Percentiles rank a stretch among this genome's conserved stretches.
Evolutionary conservation across 2,888 invertebrate genomes (phyloP).

Genomic region (Timema cristinae): DNA sequence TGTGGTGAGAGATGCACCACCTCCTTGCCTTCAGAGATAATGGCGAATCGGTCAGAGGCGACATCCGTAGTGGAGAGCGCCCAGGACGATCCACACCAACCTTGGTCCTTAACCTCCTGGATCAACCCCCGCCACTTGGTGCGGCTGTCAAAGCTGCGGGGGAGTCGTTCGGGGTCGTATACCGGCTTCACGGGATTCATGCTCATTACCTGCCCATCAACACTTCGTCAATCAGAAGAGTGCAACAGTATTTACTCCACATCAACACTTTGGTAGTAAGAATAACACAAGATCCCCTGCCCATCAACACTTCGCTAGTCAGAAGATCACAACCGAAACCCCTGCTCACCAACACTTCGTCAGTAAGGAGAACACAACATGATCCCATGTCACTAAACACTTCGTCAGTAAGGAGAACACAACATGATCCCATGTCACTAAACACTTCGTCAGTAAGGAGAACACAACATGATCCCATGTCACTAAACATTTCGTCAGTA

Average conservation of each 20-base stretch:
- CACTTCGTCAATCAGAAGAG: background rate
- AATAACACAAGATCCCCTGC: no score
- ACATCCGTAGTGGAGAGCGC: constrained; percentile 81
- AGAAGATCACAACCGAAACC: no score
- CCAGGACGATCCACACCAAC: constrained; percentile 88
- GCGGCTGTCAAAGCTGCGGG: constrained; percentile 71
- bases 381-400: no score
- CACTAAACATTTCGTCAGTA: background rate
- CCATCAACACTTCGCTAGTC: no score
- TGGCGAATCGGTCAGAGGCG: constrained; percentile 73
- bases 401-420: no score
- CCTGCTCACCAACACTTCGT: constrained; percentile 21
- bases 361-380: no score
- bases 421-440: no score
- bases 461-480: constrained; percentile 15
- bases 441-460: no score
- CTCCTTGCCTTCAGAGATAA: constrained; percentile 79
- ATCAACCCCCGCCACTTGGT: constrained; percentile 70
- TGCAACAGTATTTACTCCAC: no score
- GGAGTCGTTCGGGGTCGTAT: constrained; percentile 59
- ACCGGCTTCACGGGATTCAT: constrained; percentile 50
- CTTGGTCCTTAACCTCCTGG: constrained; percentile 57
- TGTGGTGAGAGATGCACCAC: constrained; percentile 73
- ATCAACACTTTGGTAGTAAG: no score
- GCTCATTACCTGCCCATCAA: constrained; percentile 25